phyloP scores from a whole-genome alignment of 35 echinoderm and acorn worm genomes.

The Acanthaster planci region DNA sequence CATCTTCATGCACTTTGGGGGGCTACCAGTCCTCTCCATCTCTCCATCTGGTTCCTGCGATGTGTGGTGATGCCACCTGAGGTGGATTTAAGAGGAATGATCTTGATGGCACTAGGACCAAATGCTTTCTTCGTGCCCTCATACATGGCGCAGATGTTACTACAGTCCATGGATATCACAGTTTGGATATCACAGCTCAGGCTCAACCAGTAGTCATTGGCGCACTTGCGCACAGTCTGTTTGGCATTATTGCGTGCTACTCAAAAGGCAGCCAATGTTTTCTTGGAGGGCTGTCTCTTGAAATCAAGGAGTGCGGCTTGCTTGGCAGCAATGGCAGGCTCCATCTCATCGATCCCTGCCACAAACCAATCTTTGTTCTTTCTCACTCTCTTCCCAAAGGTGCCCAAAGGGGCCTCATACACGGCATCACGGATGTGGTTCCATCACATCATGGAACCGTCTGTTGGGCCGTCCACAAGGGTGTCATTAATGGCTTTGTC shows the following conservation, averaged over 20 bases:
- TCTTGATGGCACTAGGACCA: background rate
- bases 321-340: too few relatives aligned
- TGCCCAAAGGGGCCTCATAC: too few relatives aligned
- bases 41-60: slow-evolving; percentile 4
- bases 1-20: slow-evolving; percentile 17
- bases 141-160: background rate
- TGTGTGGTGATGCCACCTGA: slow-evolving; percentile 42
- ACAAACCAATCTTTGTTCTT: background rate
- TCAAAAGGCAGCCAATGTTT: background rate
- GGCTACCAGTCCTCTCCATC: slow-evolving; percentile 51
- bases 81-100: too few relatives aligned
- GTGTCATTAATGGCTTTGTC: background rate
- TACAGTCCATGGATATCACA: background rate
- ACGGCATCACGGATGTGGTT: background rate
- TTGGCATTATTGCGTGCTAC: background rate
- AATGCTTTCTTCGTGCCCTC: background rate
- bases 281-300: background rate
- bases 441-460: background rate
- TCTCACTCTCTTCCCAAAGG: too few relatives aligned
- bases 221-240: background rate
- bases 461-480: background rate
- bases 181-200: slow-evolving; percentile 8
- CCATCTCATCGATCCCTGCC: too few relatives aligned
- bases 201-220: too few relatives aligned
- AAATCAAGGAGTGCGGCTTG: too few relatives aligned